These are phyloP conservation scores for Amorpha juglandis DNA, from an alignment of 2,888 invertebrate species.

Conservation along the genomic window DNA sequence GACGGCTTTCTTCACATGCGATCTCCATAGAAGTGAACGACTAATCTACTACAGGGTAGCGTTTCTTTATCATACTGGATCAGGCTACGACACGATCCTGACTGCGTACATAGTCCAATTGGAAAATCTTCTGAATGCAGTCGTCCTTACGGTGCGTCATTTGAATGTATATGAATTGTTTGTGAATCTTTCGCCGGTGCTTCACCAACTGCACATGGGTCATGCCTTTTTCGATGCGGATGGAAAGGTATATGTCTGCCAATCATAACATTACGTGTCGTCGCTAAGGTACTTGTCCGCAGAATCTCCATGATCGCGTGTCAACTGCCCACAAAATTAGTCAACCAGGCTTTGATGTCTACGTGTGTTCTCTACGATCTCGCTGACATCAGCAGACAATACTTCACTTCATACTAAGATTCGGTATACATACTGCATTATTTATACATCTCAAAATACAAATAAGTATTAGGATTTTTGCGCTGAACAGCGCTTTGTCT, in stretches of 20 bases:
- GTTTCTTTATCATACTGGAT: too few relatives aligned
- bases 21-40: too few relatives aligned
- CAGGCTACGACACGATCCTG: too few relatives aligned
- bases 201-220: neutral
- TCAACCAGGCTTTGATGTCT: neutral
- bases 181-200: too few relatives aligned
- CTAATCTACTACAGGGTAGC: too few relatives aligned
- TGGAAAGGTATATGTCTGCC: neutral
- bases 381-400: neutral
- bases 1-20: too few relatives aligned
- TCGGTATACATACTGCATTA: neutral
- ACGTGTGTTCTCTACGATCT: neutral
- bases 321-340: neutral
- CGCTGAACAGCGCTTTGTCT: neutral
- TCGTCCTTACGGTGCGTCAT: too few relatives aligned
- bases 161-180: too few relatives aligned
- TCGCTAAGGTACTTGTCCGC: slow-evolving; percentile 2
- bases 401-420: neutral
- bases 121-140: too few relatives aligned
- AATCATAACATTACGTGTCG: neutral
- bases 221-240: neutral
- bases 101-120: too few relatives aligned
- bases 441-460: neutral
- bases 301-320: neutral
- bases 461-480: neutral